Conservation (phyloP, 2,113 vertebrate species). For the Cranoglanis bouderius region DNA sequence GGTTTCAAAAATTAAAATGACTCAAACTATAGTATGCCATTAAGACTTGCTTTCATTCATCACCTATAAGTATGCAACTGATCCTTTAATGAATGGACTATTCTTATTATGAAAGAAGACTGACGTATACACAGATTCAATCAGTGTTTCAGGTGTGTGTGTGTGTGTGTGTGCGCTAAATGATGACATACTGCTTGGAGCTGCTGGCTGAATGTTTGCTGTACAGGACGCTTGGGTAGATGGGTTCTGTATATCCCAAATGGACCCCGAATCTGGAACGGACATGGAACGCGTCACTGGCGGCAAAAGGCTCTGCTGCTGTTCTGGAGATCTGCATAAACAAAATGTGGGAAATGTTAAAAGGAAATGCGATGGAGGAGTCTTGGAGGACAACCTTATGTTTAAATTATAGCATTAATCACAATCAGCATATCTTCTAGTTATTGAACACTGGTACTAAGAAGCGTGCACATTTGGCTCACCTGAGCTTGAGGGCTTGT, state of each 20-base stretch:
- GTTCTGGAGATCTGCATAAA: constrained; percentile 85
- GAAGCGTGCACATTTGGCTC: neutral
- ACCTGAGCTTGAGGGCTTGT: constrained; percentile 95
- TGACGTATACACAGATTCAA: neutral
- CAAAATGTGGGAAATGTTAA: neutral
- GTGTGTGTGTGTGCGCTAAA: neutral
- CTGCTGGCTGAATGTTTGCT: constrained; percentile 66
- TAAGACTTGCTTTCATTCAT: neutral
- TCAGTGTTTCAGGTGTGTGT: neutral
- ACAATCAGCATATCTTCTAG: neutral
- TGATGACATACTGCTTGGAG: constrained; percentile 66
- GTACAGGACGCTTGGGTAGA: constrained; percentile 85
- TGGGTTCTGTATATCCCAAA: constrained; percentile 93
- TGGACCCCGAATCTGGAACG: constrained; percentile 89
- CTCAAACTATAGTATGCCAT: neutral
- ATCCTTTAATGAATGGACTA: neutral
- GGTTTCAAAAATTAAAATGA: neutral
- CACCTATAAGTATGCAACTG: neutral
- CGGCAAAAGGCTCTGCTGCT: constrained; percentile 76
- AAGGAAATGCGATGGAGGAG: neutral
- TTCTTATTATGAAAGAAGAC: neutral
- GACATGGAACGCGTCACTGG: constrained; percentile 90
- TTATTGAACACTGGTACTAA: neutral
- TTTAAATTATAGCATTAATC: neutral
- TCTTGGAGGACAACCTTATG: neutral